Evolutionary conservation across 1,140 invertebrate species (phyloP), one percentile per base, ranked within the genome.

Genomic region (Achroia grisella): DNA sequence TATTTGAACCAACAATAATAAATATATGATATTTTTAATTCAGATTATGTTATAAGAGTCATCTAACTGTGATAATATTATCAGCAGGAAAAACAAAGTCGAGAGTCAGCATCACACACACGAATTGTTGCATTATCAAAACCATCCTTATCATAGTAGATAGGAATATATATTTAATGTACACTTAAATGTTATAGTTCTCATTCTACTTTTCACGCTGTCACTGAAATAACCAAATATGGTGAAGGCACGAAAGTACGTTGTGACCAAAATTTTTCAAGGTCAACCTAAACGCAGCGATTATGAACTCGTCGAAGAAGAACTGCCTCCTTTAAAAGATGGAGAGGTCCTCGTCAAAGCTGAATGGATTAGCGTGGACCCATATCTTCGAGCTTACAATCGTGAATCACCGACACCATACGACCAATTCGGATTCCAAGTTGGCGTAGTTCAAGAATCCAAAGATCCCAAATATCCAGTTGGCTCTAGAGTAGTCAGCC

Each of bases 401-500:
- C 11, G 13, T 9, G n/a, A 9, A 9, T 13, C 34, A 13, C 33
- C 39, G 1, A 9, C 35, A 1, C 52, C 80, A 0, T 79, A 76
- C 44, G 75, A 79, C 29, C 82, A 86, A 56, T 75, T 83, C 44
- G 68, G 81, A 33, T 67, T 62, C n/a, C 78, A 84, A 74, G 68
- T 86, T 27, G 81, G 50, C 35, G 32, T 63, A 41, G 74, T 86
- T 23, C 45, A 60, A 45, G 71, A 73, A 27, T 57, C 55, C 1
- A 69, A 65, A n/a, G 14, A 63, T 27, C 35, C 48, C 0, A 48
- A 88, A 0, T 91, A 71, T 68, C 89, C 89, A 1, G 85, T 88
- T 15, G 89, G 88, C 0, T 86, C 79, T 40, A 72, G 67, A 53
- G 62, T 91, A 3, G 70, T 90, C 1, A 88, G 84, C 6, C 68